Evolutionary conservation across 2,888 invertebrate species (phyloP), one percentile per base, ranked within the genome.

Genomic region (Isotomurus palustris): DNA sequence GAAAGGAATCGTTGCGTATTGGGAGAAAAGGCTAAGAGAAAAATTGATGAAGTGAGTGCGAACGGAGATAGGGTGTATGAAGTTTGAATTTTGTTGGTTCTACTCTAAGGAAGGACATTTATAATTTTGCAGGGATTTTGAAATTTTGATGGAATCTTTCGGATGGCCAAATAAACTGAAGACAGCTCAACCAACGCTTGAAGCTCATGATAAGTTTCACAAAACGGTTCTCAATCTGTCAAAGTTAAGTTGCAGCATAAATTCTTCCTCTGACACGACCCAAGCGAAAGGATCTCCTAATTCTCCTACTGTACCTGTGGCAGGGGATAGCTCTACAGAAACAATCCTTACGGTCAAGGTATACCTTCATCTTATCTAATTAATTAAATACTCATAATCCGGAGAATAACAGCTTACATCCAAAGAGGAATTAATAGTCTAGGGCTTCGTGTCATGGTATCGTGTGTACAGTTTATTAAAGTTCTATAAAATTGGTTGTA

Each of bases 151-250:
- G 3, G 58, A 63, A 53, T 44, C 58, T 5, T 65, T 70, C 55
- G 68, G 67, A 0, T 70, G 70, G 70, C 70, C 70, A 14, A 49
- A 56, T 29, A 60, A 53, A 6, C 45, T 65, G 1, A 58, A 60
- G 45, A 56, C 59, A 29, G 50, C 64, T 3, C 60, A 54, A 27
- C 68, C 68, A 8, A 64, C 68, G 4, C 55, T 68, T 29, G 64
- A 68, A 35, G 49, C 50, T 10, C 64, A 66, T 38, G 63, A 70
- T 41, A 70, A 68, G 52, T 63, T 70, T 51, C 62, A 62, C 29
- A 51, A 51, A n/a, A 53, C 62, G 1, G 53, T 65, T 21, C 54
- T 61, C 1, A 65, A 60, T 52, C 32, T 67, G 17, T 52, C 62
- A 28, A 43, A 62, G 17, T 49, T 69, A 12, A 63, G 60, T 50